Evolutionary conservation across 1,140 invertebrate genomes (phyloP), one percentile per base, ranked within the genome.

Genomic region (Trypoxylus dichotomus): DNA sequence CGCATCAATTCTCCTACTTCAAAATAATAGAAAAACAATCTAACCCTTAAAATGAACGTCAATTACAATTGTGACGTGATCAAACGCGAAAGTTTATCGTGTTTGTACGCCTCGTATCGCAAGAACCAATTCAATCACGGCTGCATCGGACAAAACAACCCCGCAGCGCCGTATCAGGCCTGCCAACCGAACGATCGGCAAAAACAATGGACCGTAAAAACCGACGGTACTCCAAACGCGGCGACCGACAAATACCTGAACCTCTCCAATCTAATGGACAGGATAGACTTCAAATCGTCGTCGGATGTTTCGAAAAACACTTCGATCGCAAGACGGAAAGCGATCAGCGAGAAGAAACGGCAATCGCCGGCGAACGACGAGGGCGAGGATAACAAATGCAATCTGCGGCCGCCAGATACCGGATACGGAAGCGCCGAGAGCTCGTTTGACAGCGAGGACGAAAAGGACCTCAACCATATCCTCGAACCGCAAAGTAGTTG

Each of bases 381-480:
- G 10, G 13, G n/a, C n/a, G 60, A 63, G 19, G 60, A 63, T 63
- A 63, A 63, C 19, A 63, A 63, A 27, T 63, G 60, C 21, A 63
- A 63, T 63, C 25, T 27, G 60, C 60, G 60, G 19, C 60, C 60
- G 21, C 19, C 60, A 11, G 84, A 85, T 71, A 84, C 83, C 19
- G 84, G 84, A 10, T 85, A 85, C 74, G 84, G 81, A 2, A 85
- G 85, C 72, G 85, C 82, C 1, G 85, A 84, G 77, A 86, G 84
- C 80, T 83, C 81, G 7, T 80, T 83, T 32, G 85, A 86, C 0
- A 85, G 84, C 75, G 84, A 84, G 7, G 84, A 85, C 71, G 86
- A 88, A 24, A 86, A 87, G 72, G 86, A 86, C 29, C 78, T 83
- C 27, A 85, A 86, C 76, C 90, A 90, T 81, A 86, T 90, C 58